Evolutionary conservation across 2,888 invertebrate genomes (phyloP), one percentile per base, ranked within the genome.

Genomic region (Melangyna quadrimaculata): DNA sequence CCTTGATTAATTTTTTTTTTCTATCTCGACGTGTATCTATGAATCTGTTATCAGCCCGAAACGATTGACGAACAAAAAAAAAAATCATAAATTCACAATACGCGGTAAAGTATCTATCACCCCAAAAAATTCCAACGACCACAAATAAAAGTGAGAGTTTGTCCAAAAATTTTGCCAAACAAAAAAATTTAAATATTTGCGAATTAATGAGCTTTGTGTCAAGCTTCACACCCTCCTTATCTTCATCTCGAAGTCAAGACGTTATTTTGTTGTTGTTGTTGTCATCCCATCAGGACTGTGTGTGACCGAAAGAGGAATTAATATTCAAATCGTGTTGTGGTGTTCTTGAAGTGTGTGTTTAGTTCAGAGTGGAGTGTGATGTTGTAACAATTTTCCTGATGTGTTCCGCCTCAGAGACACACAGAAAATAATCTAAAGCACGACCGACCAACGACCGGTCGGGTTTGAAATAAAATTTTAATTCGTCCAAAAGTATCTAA

Each of bases 261-360:
- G 10, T 24, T 22, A n/a, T n/a, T n/a, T n/a, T n/a, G n/a, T n/a
- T n/a, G n/a, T n/a, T 2, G 17, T 12, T 32, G 53, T 57, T 32
- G 29, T 55, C 17, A 35, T 35, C n/a, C 3, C 6, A 17, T 27
- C 22, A 77, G 67, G 35, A 72, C 51, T 65, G 79, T 70, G 74
- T 65, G 79, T 70, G 74, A 65, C 70, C 35, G 74, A n/a, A n/a
- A 70, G 40, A 63, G 9, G 63, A 70, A 79, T 79, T 80, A 75
- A 75, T 84, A 79, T 84, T 84, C 84, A 71, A 80, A 75, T 84
- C 80, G 80, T 84, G 84, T 65, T 79, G 79, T 75, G 74, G 79
- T 67, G 69, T 71, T 74, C 78, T 67, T 35, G 24, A 43, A 59
- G 40, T 59, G 71, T n/a, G n/a, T n/a, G n/a, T n/a, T n/a, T n/a